These are phyloP conservation scores for Autographa gamma DNA, from an alignment of 2,888 invertebrate genomes.

Conservation along the genomic window DNA sequence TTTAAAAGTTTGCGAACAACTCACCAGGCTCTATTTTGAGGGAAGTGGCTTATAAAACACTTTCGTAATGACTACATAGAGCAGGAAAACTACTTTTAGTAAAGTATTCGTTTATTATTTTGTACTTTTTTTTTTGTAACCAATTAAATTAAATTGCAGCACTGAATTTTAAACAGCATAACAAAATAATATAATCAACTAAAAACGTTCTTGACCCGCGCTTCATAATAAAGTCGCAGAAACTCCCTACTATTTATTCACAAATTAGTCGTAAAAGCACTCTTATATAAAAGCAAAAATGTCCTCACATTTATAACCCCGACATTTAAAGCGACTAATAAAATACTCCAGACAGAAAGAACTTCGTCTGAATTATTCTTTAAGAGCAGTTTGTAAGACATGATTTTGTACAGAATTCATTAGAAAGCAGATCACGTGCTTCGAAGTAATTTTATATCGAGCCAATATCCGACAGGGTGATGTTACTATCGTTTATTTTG, in stretches of 20 bases:
- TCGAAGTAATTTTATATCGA: conserved; percentile 72
- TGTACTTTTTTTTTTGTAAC: background rate
- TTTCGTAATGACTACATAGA: too few species aligned
- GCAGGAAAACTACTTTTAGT: background rate
- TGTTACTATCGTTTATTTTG: conserved; percentile 61
- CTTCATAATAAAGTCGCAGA: conserved; percentile 1
- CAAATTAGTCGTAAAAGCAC: conserved; percentile 13
- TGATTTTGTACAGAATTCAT: conserved; percentile 44
- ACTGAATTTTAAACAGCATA: background rate
- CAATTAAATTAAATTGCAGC: background rate
- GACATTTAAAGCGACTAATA: conserved; percentile 21
- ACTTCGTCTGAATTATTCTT: conserved; percentile 35
- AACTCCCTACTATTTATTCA: background rate
- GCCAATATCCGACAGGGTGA: conserved; percentile 71
- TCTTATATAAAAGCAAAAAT: conserved; percentile 18
- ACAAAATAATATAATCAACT: background rate
- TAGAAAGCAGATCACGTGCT: conserved; percentile 66
- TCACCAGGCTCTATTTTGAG: too few species aligned
- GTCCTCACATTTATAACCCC: conserved; percentile 8
- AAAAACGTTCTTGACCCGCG: conserved; percentile 1
- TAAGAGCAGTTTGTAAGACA: conserved; percentile 41
- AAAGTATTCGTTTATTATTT: background rate
- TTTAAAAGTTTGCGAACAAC: background rate
- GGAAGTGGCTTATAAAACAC: too few species aligned
- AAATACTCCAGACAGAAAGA: conserved; percentile 39